Base-by-base conservation (phyloP, 2,797 vertebrate species). In the Dicrostonyx torquatus region DNA sequence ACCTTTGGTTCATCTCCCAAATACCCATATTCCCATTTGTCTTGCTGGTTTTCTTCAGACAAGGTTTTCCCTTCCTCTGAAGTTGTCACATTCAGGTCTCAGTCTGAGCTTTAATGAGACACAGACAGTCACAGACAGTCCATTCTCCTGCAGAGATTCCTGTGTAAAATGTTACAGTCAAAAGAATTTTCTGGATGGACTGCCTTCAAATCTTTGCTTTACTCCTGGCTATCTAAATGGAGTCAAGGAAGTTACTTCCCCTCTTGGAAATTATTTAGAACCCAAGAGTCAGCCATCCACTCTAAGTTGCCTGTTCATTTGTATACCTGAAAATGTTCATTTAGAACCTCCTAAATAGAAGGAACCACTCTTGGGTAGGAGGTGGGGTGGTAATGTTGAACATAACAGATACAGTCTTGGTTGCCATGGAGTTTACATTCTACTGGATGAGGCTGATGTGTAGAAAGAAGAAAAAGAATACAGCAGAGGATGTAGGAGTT, bases 111-210 rank as follows among this genome's bases (percentile, higher is more conserved):
- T 92, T 72, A n/a, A 73, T 90, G 86, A 91, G 87, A 80, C 40
- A 34, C 87, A n/a, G n/a, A n/a, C 13, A 12, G 40, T 82, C 62
- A 92, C 58, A 87, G 77, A 37, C 6, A 66, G 55, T 37, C 64
- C n/a, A 72, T 87, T 93, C 76, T 76, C 45, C 80, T 17, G 55
- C 53, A 68, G 68, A 77, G 64, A 89, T 58, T 94, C 60, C 48
- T 85, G 18, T 66, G 48, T 48, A 76, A 55, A 50, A 86, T 62
- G 29, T 45, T 93, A 78, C 11, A 82, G 73, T 78, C 88, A 89
- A 90, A 80, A 78, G 37, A 85, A 85, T 85, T 94, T 95, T 95
- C n/a, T 84, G 55, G 77, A 34, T 85, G n/a, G 73, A 22, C 34
- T 87, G 50, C 26, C 34, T 92, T 94, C 85, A 90, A 62, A 79